These are phyloP conservation scores for Sinocyclocheilus anophthalmus DNA, from an alignment of 2,113 vertebrate genomes.

Conservation along the genomic window DNA sequence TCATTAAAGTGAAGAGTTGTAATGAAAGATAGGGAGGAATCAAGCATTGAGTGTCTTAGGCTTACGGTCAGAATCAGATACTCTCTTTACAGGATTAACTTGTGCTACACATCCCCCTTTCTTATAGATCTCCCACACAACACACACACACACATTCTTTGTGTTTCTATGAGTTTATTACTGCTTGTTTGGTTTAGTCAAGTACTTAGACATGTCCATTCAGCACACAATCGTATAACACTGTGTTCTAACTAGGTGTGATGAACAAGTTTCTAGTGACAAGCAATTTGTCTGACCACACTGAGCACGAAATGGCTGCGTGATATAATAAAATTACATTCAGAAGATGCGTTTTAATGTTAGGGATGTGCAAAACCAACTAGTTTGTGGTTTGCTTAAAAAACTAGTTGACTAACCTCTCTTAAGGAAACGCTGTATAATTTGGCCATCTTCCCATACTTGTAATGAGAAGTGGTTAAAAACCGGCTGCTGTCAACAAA, in stretches of 20 bases:
- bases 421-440: neutral
- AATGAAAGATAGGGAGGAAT: slow-evolving; percentile 56
- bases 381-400: neutral
- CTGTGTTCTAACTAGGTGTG: neutral
- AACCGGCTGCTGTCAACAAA: neutral
- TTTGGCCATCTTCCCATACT: neutral
- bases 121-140: slow-evolving; percentile 20
- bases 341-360: neutral
- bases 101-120: slow-evolving; percentile 14
- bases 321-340: neutral
- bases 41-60: slow-evolving; percentile 56
- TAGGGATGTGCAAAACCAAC: neutral
- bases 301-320: neutral
- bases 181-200: slow-evolving; percentile 40
- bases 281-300: slow-evolving; percentile 8
- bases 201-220: neutral
- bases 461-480: neutral
- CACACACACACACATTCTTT: neutral
- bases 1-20: slow-evolving; percentile 58
- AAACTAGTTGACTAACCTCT: neutral
- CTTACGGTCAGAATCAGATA: slow-evolving; percentile 55
- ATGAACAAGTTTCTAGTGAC: slow-evolving; percentile 11
- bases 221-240: neutral
- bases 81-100: slow-evolving; percentile 60
- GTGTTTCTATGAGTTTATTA: slow-evolving; percentile 17